phyloP scores from a whole-genome alignment of 2,113 vertebrate species.

The Cyprinodon brontotheroides region DNA sequence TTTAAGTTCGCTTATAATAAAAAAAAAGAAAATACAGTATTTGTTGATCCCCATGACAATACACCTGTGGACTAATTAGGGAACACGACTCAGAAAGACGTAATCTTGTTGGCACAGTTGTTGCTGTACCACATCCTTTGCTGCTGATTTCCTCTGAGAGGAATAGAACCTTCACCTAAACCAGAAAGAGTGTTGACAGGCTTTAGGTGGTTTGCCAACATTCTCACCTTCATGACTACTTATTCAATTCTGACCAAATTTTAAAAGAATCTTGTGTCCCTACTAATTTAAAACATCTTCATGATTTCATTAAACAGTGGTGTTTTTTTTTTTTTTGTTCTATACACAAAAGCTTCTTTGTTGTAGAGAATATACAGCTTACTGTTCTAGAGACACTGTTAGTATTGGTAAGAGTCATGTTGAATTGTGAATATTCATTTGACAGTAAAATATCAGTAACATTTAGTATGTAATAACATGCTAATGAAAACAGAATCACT shows the following conservation, averaged over 20 bases:
- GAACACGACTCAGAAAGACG: slow-evolving; percentile 41
- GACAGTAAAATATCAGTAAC: slow-evolving; percentile 15
- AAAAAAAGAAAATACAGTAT: slow-evolving; percentile 32
- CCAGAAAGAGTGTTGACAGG: slow-evolving; percentile 20
- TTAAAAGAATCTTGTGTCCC: background rate
- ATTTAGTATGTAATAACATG: slow-evolving; percentile 16
- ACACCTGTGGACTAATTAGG: slow-evolving; percentile 68
- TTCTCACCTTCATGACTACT: slow-evolving; percentile 16
- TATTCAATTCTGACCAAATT: slow-evolving; percentile 3
- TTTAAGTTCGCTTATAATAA: background rate
- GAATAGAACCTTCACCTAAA: slow-evolving; percentile 63
- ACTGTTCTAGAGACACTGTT: slow-evolving; percentile 33
- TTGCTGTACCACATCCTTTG: slow-evolving; percentile 49
- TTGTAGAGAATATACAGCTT: slow-evolving; percentile 1
- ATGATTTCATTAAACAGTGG: background rate
- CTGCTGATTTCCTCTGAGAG: slow-evolving; percentile 42
- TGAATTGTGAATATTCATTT: slow-evolving; percentile 32
- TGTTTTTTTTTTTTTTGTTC: too few species aligned
- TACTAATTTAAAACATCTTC: background rate
- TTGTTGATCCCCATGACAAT: slow-evolving; percentile 55
- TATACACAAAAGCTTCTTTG: background rate
- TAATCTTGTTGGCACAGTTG: slow-evolving; percentile 34
- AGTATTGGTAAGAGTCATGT: slow-evolving; percentile 28
- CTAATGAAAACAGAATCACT: slow-evolving; percentile 27
- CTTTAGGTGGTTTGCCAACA: slow-evolving; percentile 18